Evolutionary conservation across 2,113 vertebrate genomes (phyloP).

Genomic region (Corydoras sp.): DNA sequence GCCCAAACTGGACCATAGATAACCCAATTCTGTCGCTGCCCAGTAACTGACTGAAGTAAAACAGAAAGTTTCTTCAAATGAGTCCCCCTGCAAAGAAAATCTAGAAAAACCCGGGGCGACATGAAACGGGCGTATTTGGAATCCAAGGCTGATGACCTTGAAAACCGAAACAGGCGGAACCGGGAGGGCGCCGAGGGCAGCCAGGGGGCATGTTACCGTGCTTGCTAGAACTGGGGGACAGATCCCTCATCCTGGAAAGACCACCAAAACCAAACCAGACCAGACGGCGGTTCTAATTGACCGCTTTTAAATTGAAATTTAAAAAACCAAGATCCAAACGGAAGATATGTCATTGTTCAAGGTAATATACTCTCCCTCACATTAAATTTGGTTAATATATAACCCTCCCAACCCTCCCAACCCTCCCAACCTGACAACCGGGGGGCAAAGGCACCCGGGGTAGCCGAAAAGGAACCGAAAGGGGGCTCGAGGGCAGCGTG

Average conservation of each 20-base stretch:
- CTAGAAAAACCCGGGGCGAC: neutral
- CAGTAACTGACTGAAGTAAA: too few relatives aligned
- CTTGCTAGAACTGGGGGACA: neutral
- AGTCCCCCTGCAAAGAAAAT: neutral
- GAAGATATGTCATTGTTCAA: slow-evolving; percentile 4
- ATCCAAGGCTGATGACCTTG: neutral
- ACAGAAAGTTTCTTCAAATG: too few relatives aligned
- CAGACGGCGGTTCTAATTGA: slow-evolving; percentile 11
- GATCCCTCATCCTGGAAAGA: neutral
- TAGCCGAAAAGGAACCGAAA: too few relatives aligned
- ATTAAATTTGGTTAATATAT: slow-evolving; percentile 2
- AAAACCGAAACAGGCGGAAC: neutral
- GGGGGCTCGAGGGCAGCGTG: too few relatives aligned
- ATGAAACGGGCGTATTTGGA: neutral
- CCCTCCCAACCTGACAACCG: too few relatives aligned
- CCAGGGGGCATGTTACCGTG: neutral
- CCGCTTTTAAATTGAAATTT: too few relatives aligned
- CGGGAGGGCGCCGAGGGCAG: neutral
- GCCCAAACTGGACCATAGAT: too few relatives aligned
- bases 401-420: too few relatives aligned
- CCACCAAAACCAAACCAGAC: neutral
- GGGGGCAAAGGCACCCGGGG: too few relatives aligned
- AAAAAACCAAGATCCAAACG: slow-evolving; percentile 1
- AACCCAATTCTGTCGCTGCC: too few relatives aligned
- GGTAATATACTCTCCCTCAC: neutral